phyloP scores from a whole-genome alignment of 2,113 vertebrate genomes.

The Irena cyanogastra region DNA sequence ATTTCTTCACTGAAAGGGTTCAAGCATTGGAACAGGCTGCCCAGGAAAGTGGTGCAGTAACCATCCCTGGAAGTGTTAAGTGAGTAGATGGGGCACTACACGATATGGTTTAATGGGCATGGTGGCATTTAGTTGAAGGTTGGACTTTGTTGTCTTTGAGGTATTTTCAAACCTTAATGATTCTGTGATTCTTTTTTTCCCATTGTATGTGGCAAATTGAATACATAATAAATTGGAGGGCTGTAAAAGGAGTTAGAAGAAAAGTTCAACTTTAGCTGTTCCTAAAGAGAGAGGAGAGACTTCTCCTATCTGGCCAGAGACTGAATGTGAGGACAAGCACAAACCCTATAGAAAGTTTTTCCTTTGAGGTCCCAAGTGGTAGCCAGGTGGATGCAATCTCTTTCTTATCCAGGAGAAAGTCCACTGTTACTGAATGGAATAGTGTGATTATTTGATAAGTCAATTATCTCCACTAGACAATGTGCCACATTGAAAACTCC shows the following conservation, averaged over 20 bases:
- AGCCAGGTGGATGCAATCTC: background rate
- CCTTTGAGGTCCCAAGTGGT: background rate
- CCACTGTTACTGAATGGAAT: background rate
- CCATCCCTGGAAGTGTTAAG: background rate
- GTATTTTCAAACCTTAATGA: background rate
- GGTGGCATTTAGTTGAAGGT: background rate
- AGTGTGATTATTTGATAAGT: background rate
- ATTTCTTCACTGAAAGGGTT: background rate
- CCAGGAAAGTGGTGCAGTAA: too few species aligned
- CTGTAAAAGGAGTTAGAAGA: background rate
- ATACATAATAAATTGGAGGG: background rate
- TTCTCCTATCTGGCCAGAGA: background rate
- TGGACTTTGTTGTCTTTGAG: background rate
- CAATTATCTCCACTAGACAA: background rate
- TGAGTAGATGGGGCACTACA: background rate
- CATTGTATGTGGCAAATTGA: background rate
- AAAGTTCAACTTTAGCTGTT: background rate
- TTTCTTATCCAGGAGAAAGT: background rate
- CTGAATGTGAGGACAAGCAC: background rate
- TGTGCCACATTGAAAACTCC: background rate
- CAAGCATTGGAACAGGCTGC: background rate
- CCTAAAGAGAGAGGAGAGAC: background rate
- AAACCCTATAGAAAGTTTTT: background rate
- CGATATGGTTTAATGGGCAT: background rate
- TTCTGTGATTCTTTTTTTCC: background rate